phyloP scores from a whole-genome alignment of 2,888 invertebrate species.

The Trichogramma evanescens region DNA sequence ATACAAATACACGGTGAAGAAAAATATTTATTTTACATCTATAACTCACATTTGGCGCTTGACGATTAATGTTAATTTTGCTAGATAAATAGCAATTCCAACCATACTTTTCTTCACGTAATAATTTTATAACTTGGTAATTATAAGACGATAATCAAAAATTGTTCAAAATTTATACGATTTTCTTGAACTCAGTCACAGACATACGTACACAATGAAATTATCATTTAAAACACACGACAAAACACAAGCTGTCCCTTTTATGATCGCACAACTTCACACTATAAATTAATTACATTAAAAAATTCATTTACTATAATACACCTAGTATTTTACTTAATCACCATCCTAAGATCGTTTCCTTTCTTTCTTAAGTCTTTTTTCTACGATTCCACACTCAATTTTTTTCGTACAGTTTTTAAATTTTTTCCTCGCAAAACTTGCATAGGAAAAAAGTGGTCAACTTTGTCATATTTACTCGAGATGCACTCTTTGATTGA shows the following conservation, averaged over 20 bases:
- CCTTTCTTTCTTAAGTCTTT: constrained; percentile 31
- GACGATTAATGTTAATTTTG: constrained; percentile 6
- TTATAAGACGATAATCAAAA: constrained; percentile 4
- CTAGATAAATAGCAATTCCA: constrained; percentile 16
- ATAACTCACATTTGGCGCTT: constrained; percentile 10
- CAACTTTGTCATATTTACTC: constrained; percentile 35
- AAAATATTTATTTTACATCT: constrained; percentile 16
- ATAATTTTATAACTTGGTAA: constrained; percentile 2
- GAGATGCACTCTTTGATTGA: constrained; percentile 8
- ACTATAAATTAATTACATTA: constrained; percentile 46
- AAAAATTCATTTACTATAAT: constrained; percentile 44
- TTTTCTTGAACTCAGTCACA: constrained; percentile 9
- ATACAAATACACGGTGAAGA: not conserved
- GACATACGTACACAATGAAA: constrained; percentile 30
- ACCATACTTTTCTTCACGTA: not conserved
- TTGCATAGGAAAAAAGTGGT: constrained; percentile 41
- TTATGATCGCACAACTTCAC: constrained; percentile 36
- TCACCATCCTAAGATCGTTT: constrained; percentile 38
- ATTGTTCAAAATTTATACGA: constrained; percentile 5
- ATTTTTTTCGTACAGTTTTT: constrained; percentile 18
- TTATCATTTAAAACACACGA: constrained; percentile 42
- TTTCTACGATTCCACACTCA: constrained; percentile 30
- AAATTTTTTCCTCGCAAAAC: constrained; percentile 14
- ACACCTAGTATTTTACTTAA: constrained; percentile 41
- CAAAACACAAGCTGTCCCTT: constrained; percentile 31